Conservation (phyloP, 2,797 vertebrate genomes). For the Sebastes miniatus region DNA sequence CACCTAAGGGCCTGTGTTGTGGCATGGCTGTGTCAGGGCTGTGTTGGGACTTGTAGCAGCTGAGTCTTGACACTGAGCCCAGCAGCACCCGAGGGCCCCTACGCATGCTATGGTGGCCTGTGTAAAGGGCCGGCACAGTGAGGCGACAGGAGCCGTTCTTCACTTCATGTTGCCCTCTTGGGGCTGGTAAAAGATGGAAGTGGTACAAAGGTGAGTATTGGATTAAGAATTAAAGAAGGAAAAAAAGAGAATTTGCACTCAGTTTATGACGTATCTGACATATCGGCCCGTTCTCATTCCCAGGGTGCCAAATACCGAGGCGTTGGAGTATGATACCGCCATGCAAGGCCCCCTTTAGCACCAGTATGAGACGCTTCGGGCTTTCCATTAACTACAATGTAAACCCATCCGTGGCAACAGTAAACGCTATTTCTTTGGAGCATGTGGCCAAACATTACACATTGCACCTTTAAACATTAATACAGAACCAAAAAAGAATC, state of each 20-base stretch:
- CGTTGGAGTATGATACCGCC: no score
- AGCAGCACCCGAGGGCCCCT: constrained; percentile 43
- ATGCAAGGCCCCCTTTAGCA: no score
- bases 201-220: background rate
- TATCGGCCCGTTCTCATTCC: background rate
- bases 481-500: no score
- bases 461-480: no score
- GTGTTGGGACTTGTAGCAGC: constrained; percentile 73
- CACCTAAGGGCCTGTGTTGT: constrained; percentile 66
- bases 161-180: constrained; percentile 27
- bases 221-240: background rate
- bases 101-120: constrained; percentile 64
- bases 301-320: no score
- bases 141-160: constrained; percentile 73
- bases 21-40: constrained; percentile 59
- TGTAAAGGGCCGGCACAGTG: constrained; percentile 52
- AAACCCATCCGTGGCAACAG: no score
- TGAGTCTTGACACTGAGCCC: constrained; percentile 58
- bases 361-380: no score
- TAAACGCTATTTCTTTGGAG: no score
- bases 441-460: no score
- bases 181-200: background rate
- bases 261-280: background rate
- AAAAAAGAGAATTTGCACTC: background rate
- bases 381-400: no score